Evolutionary conservation across 2,797 vertebrate species (phyloP), one percentile per base, ranked within the genome.

Genomic region (Numenius phaeopus): DNA sequence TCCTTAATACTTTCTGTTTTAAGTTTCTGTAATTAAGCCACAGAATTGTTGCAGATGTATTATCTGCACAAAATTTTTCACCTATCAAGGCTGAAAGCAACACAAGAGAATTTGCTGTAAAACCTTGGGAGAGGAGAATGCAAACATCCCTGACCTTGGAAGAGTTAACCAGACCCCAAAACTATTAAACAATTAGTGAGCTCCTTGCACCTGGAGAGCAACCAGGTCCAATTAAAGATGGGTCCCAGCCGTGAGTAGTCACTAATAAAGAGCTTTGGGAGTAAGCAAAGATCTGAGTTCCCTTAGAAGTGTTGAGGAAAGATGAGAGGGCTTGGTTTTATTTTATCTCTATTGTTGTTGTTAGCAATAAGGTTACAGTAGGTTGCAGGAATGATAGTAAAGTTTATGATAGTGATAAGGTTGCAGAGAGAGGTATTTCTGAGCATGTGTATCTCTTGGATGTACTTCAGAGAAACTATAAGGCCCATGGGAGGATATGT

Each of bases 401-500:
- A 44, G 13, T 71, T 87, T 82, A 17, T 76, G 29, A 4, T 42
- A 23, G 13, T 17, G 21, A 14, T 30, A 42, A 69, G 6, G 8
- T 40, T 50, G 8, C n/a, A 27, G 4, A 55, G 7, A 46, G n/a
- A 21, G 17, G 7, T 0, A 7, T 58, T 90, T 85, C 55, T 80
- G 59, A 76, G 24, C 27, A 37, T 12, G 5, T 42, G 8, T 39
- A 4, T 7, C 40, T 59, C 23, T 30, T 81, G 73, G 57, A 46
- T 67, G 4, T 11, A 40, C 4, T n/a, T 87, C 27, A 82, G 27
- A 82, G 11, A 69, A 89, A 44, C 3, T 65, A 3, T 17, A 61
- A 69, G 15, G 8, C 15, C 10, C 1, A 1, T 18, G 37, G 55
- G 11, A 65, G 9, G 13, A 18, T 46, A 5, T 2, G 26, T 46